A percentile compares a stretch with the other conserved stretches of the same genome.
These are phyloP conservation scores for Petrocephalus microphthalmus DNA, from an alignment of 2,113 vertebrate genomes.

Conservation along the genomic window DNA sequence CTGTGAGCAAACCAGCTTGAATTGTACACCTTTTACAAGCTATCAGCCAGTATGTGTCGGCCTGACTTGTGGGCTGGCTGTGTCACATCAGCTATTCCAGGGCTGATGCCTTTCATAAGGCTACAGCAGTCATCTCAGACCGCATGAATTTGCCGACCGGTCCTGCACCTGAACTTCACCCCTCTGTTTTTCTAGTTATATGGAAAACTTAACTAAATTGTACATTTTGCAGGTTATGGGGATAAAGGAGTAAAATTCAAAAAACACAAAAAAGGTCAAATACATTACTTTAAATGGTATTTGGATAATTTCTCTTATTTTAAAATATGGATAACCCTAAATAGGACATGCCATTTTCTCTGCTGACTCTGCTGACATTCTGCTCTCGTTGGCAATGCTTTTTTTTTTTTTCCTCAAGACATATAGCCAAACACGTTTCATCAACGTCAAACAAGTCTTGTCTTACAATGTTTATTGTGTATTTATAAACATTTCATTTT, in stretches of 20 bases:
- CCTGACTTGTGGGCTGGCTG: not conserved
- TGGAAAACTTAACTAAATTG: not conserved
- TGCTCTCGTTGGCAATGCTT: no score
- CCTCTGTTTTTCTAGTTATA: not conserved
- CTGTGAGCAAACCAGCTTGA: not conserved
- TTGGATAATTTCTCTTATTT: not conserved
- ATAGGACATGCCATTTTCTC: no score
- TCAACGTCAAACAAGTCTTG: constrained; percentile 39
- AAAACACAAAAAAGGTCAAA: not conserved
- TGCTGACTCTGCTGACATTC: no score
- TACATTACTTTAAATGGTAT: not conserved
- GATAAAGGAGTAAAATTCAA: not conserved
- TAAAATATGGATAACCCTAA: not conserved
- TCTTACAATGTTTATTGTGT: constrained; percentile 53
- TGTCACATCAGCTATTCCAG: not conserved
- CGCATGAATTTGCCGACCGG: not conserved
- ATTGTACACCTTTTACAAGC: not conserved
- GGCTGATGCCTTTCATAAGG: not conserved
- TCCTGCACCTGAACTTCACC: not conserved
- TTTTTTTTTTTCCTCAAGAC: no score
- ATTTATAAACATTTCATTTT: constrained; percentile 44
- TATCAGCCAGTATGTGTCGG: no score
- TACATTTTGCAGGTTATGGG: not conserved
- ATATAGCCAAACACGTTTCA: constrained; percentile 33
- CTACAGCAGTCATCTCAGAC: not conserved